Percentiles rank a stretch among this genome's conserved stretches.
Conservation (phyloP, 35 echinoderm and acorn worm genomes). For the Diadema setosum region DNA sequence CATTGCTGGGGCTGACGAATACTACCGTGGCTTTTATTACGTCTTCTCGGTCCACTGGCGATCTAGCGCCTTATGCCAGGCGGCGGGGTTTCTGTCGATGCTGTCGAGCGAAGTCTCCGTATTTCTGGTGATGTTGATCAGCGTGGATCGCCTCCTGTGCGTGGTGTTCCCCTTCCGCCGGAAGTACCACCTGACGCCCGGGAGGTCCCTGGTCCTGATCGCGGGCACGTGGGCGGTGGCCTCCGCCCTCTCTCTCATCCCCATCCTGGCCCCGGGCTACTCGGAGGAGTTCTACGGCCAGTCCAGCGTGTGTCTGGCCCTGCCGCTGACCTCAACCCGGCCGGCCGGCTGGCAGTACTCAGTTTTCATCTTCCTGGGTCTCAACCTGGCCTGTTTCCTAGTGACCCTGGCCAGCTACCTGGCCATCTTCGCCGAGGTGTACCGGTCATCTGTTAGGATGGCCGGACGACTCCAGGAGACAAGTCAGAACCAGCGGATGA, state of each 20-base stretch:
- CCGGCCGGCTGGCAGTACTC: slow-evolving; percentile 24
- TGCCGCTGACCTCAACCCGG: slow-evolving; percentile 14
- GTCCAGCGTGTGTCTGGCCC: slow-evolving; percentile 61
- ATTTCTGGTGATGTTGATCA: slow-evolving; percentile 64
- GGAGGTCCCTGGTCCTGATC: background rate
- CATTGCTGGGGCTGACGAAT: slow-evolving; percentile 31
- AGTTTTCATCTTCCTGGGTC: slow-evolving; percentile 47
- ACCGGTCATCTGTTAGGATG: background rate
- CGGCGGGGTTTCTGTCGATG: slow-evolving; percentile 54
- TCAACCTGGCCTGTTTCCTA: slow-evolving; percentile 51
- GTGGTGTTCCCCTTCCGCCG: slow-evolving; percentile 70
- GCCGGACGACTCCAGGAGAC: background rate
- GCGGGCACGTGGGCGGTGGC: slow-evolving; percentile 40
- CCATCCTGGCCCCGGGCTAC: background rate
- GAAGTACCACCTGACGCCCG: slow-evolving; percentile 27
- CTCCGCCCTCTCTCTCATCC: slow-evolving; percentile 27
- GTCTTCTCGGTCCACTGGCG: slow-evolving; percentile 42
- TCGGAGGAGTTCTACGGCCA: slow-evolving; percentile 37
- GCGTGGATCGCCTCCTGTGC: slow-evolving; percentile 65
- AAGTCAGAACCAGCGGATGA: background rate
- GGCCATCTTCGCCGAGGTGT: slow-evolving; percentile 28
- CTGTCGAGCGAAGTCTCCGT: slow-evolving; percentile 73
- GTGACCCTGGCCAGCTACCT: slow-evolving; percentile 52
- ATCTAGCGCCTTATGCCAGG: slow-evolving; percentile 16
- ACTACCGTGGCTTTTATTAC: slow-evolving; percentile 53